Conservation (phyloP, 2,113 vertebrate genomes). For the Sphaerodactylus townsendi region DNA sequence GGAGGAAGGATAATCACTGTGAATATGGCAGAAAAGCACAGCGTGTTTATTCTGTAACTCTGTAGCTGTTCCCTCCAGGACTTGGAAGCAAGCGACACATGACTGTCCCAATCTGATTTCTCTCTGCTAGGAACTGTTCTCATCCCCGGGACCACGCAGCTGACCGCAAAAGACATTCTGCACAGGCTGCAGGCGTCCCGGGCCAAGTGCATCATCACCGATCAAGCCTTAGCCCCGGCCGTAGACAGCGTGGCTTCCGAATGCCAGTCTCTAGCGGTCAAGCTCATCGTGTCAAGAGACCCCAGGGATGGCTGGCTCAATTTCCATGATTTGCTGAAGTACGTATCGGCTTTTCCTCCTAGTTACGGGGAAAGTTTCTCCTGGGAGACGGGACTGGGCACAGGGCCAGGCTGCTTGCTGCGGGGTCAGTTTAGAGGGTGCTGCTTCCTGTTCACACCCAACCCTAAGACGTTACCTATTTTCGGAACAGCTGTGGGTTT, state of each 20-base stretch:
- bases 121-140: slow-evolving; percentile 67
- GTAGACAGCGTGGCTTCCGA: slow-evolving; percentile 71
- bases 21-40: no score
- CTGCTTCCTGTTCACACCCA: no score
- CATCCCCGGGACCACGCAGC: slow-evolving; percentile 80
- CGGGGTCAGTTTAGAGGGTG: no score
- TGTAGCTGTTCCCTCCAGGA: background rate
- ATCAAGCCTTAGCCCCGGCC: slow-evolving; percentile 70
- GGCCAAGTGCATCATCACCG: slow-evolving; percentile 79
- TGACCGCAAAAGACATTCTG: slow-evolving; percentile 80
- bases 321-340: slow-evolving; percentile 75
- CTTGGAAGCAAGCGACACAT: background rate
- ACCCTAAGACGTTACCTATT: no score
- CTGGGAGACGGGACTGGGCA: accelerated
- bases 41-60: no score
- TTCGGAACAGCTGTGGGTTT: no score
- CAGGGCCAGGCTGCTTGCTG: no score
- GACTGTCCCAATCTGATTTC: slow-evolving; percentile 15
- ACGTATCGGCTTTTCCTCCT: slow-evolving; percentile 30
- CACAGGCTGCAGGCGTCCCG: slow-evolving; percentile 75
- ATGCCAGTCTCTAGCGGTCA: slow-evolving; percentile 73
- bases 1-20: no score
- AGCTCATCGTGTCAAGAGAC: slow-evolving; percentile 73
- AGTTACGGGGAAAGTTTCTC: background rate
- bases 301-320: slow-evolving; percentile 74